Base-by-base conservation (phyloP, 2,888 invertebrate genomes). In the Drosophila subsilvestris region DNA sequence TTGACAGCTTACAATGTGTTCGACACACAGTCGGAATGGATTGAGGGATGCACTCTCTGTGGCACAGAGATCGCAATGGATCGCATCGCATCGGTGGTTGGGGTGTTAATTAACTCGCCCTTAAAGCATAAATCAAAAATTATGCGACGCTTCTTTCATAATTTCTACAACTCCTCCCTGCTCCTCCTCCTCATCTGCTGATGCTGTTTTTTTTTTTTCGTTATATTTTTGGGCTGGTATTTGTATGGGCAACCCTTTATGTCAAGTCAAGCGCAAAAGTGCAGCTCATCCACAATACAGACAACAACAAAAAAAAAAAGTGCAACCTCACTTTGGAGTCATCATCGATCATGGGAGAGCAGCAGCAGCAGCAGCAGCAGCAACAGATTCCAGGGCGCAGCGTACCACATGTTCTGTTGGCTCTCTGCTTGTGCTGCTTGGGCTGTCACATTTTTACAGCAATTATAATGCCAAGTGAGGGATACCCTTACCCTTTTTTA, bases 1-100 rank as follows among this genome's bases (percentile, higher is more conserved):
- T 61, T 85, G 85, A 86, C 87, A 87, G 74, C 69, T 86, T 72
- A 84, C 85, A 86, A 69, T 78, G 76, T 67, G 63, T 60, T 66
- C 59, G 67, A 50, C 59, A 66, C 54, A 68, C 54, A 68, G 45
- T 69, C 53, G 6, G 6, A 25, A 25, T 53, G 6, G 25, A 6
- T 6, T 49, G 48, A 29, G 54, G 50, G n/a, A 18, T 50, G 63
- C 44, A 58, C 51, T 49, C 42, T 37, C 25, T 32, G 17, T 14
- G 22, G 18, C 1, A 37, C 2, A 37, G 37, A 12, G 48, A 47
- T 61, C 25, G 29, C 27, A 10, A 22, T 60, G 59, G 12, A 51
- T 37, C 27, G 37, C 17, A 42, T 56, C 32, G 56, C 17, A 42
- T 56, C 32, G 56, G 27, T 56, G 58, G 29, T 14, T 55, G 83